phyloP scores from a whole-genome alignment of 2,888 invertebrate species.

The Meiosimyza decipiens region DNA sequence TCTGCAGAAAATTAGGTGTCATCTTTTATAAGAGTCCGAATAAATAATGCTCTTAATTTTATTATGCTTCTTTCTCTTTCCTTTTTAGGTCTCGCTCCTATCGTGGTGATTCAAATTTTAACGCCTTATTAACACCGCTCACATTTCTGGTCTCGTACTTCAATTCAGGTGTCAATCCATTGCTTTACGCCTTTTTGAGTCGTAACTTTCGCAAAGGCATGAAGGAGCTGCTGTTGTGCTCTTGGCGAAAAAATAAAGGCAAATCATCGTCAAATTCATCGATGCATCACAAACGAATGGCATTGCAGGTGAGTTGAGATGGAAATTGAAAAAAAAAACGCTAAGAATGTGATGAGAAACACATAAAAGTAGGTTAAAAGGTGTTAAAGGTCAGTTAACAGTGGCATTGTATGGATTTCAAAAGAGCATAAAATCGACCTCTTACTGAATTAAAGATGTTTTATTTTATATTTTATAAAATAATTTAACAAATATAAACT shows the following conservation, averaged over 20 bases:
- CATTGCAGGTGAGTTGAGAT: slow-evolving; percentile 61
- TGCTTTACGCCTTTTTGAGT: slow-evolving; percentile 87
- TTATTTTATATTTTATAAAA: no score
- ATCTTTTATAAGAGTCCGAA: no score
- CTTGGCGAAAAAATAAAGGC: slow-evolving; percentile 66
- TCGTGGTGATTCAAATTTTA: slow-evolving; percentile 79
- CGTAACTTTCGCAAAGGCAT: slow-evolving; percentile 87
- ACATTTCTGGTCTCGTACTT: slow-evolving; percentile 89
- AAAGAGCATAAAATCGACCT: no score
- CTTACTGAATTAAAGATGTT: no score
- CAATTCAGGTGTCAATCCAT: slow-evolving; percentile 90
- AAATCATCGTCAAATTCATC: slow-evolving; percentile 64
- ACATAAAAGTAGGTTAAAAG: no score
- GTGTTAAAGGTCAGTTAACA: no score
- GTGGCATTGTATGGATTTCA: no score
- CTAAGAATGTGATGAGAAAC: no score
- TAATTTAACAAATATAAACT: no score
- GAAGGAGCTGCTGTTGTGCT: slow-evolving; percentile 80
- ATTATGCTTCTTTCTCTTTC: neutral
- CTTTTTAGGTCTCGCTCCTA: slow-evolving; percentile 71
- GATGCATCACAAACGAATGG: slow-evolving; percentile 64
- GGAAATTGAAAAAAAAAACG: neutral
- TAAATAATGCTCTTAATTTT: neutral
- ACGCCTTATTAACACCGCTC: slow-evolving; percentile 82
- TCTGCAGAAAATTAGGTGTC: no score